phyloP scores from a whole-genome alignment of 2,888 invertebrate genomes.

The Hemithea aestivaria region DNA sequence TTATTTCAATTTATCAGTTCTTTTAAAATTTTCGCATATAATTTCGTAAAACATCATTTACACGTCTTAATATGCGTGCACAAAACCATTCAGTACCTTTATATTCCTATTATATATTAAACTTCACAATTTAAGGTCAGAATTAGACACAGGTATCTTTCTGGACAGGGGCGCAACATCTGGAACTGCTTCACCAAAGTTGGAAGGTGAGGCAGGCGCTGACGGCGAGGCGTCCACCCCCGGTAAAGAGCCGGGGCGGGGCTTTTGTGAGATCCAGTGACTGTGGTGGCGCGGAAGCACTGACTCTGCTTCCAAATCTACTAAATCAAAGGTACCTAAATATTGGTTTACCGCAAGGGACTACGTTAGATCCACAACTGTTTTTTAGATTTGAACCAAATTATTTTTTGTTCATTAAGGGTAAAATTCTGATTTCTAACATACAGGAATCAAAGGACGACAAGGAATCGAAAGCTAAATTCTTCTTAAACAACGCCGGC shows the following conservation, averaged over 20 bases:
- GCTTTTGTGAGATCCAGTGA: slow-evolving; percentile 81
- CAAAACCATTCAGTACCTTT: no score
- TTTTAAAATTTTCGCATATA: no score
- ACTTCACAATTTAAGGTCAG: no score
- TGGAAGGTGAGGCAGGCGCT: slow-evolving; percentile 48
- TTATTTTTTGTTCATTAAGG: no score
- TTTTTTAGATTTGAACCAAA: background rate
- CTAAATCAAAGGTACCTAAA: slow-evolving; percentile 69
- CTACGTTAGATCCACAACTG: no score
- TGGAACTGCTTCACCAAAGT: slow-evolving; percentile 57
- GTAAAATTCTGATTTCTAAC: slow-evolving; percentile 15
- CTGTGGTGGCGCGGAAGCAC: slow-evolving; percentile 79
- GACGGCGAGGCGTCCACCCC: slow-evolving; percentile 62
- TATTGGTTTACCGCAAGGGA: no score
- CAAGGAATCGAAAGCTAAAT: slow-evolving; percentile 65
- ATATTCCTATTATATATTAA: no score
- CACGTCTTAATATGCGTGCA: no score
- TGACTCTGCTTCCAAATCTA: slow-evolving; percentile 76
- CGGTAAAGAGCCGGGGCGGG: slow-evolving; percentile 72
- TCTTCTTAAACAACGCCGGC: slow-evolving; percentile 73
- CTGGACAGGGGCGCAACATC: slow-evolving; percentile 53
- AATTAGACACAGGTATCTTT: slow-evolving; percentile 6
- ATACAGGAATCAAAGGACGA: slow-evolving; percentile 57
- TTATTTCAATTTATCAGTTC: no score
- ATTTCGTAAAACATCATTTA: no score